A percentile compares a stretch with the other conserved stretches of the same genome.
Evolutionary conservation across 2,797 vertebrate species (phyloP).

Genomic region (Epinephelus coioides): DNA sequence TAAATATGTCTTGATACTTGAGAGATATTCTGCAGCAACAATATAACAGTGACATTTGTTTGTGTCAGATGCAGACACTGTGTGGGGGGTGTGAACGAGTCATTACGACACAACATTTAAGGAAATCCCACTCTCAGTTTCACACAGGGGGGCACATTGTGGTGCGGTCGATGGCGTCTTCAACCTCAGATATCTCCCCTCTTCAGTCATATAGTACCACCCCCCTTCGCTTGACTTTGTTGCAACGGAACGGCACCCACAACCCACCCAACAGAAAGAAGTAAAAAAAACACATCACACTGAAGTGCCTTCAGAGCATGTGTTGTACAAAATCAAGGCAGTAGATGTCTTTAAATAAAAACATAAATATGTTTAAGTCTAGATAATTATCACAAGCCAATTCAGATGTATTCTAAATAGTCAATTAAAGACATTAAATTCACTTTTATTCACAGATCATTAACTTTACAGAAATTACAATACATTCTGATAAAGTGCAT

Average conservation of each 20-base stretch:
- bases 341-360: not conserved
- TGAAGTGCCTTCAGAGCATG: not conserved
- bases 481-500: constrained; percentile 55
- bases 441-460: constrained; percentile 59
- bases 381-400: not conserved
- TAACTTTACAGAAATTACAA: constrained; percentile 34
- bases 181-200: not conserved
- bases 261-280: constrained; percentile 29
- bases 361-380: not conserved
- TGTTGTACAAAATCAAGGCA: not conserved
- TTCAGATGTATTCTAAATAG: constrained; percentile 6
- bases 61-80: constrained; percentile 20
- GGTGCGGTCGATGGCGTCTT: constrained; percentile 5
- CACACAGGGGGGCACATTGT: constrained; percentile 10
- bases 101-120: constrained; percentile 25
- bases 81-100: constrained; percentile 9
- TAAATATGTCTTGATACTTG: not conserved
- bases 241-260: constrained; percentile 44
- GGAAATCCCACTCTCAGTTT: constrained; percentile 64
- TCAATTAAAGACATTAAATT: constrained; percentile 3
- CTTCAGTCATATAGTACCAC: constrained; percentile 29
- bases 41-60: constrained; percentile 5
- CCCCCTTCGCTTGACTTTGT: constrained; percentile 57
- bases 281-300: not conserved
- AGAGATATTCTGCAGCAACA: not conserved